Evolutionary conservation across 2,113 vertebrate genomes (phyloP).

Genomic region (Tachysurus vachellii): DNA sequence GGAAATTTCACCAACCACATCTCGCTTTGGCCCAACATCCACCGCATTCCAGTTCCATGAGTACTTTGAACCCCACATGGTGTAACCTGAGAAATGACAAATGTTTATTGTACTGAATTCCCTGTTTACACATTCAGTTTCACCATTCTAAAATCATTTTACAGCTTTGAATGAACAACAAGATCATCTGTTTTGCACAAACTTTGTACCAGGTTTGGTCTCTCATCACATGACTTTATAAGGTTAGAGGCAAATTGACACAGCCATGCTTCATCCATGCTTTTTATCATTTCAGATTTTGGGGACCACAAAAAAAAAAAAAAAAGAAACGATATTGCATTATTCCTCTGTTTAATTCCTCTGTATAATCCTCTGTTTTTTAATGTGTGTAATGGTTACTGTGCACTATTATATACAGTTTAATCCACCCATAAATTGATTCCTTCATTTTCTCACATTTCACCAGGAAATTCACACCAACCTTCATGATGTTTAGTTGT

Average conservation of each 20-base stretch:
- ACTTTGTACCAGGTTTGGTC: neutral
- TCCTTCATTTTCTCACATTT: neutral
- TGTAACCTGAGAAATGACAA: slow-evolving; percentile 79
- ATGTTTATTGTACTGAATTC: neutral
- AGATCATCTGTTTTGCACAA: neutral
- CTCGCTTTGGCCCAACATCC: slow-evolving; percentile 83
- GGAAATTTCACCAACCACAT: slow-evolving; percentile 84
- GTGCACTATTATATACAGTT: neutral
- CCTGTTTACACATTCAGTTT: neutral
- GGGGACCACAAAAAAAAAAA: neutral
- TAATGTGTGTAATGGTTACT: neutral
- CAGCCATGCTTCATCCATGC: neutral
- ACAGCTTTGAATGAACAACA: neutral
- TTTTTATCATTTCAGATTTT: too few relatives aligned
- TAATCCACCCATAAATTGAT: neutral
- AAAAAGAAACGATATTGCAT: neutral
- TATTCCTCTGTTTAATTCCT: too few relatives aligned
- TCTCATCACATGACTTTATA: neutral
- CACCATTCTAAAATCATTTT: neutral
- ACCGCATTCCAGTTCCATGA: slow-evolving; percentile 97
- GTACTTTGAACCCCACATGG: slow-evolving; percentile 89
- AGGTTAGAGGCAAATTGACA: neutral
- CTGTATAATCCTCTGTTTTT: neutral
- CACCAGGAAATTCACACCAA: slow-evolving; percentile 56
- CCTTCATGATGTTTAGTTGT: slow-evolving; percentile 99